Evolutionary conservation across 2,797 vertebrate genomes (phyloP).

Genomic region (Pseudochaenichthys georgianus): DNA sequence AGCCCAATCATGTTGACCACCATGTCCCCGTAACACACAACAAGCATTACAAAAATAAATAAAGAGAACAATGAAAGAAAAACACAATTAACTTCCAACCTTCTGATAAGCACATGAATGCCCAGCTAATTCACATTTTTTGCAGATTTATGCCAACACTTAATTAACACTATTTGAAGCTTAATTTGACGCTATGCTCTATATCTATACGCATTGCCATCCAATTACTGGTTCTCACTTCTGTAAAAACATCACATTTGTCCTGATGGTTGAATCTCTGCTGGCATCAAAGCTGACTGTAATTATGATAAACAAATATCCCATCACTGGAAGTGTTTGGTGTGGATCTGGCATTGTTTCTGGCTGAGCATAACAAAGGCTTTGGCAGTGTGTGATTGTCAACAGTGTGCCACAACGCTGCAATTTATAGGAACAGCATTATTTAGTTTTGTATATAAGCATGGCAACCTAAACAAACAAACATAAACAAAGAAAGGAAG

Average conservation of each 20-base stretch:
- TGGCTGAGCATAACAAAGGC: slow-evolving; percentile 47
- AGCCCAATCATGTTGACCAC: background rate
- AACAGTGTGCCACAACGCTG: slow-evolving; percentile 67
- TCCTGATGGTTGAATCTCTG: slow-evolving; percentile 23
- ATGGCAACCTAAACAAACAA: slow-evolving; percentile 5
- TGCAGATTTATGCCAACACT: background rate
- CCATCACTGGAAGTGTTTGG: slow-evolving; percentile 48
- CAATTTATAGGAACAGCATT: slow-evolving; percentile 31
- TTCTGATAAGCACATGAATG: background rate
- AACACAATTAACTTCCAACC: background rate
- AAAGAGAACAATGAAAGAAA: background rate
- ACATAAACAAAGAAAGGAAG: background rate
- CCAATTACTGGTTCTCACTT: slow-evolving; percentile 4
- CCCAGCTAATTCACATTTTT: background rate
- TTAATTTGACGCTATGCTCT: background rate
- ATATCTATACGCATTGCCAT: background rate
- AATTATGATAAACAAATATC: slow-evolving; percentile 59
- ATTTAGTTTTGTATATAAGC: slow-evolving; percentile 19
- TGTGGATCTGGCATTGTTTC: slow-evolving; percentile 51
- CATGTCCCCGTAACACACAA: background rate
- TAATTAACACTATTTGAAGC: background rate
- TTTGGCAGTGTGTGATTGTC: slow-evolving; percentile 59
- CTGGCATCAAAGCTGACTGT: slow-evolving; percentile 39
- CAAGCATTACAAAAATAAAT: background rate
- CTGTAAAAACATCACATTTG: slow-evolving; percentile 6